Conservation (phyloP, 2,113 vertebrate species). For the Nicator chloris region DNA sequence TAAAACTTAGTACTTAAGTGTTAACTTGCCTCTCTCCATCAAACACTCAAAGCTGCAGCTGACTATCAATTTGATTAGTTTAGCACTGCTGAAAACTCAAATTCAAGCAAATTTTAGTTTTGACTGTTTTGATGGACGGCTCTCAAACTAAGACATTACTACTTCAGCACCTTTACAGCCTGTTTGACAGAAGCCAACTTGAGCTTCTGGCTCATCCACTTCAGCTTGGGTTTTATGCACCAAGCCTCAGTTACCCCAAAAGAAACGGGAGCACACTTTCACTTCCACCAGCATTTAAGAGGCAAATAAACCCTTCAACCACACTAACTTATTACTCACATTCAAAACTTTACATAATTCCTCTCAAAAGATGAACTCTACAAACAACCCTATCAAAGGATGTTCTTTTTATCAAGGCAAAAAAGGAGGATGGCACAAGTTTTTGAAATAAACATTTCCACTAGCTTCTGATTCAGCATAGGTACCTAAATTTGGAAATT, state of each 20-base stretch:
- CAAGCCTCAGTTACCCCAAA: neutral
- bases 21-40: neutral
- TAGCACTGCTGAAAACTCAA: neutral
- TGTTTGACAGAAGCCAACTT: neutral
- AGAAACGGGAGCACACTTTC: neutral
- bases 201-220: neutral
- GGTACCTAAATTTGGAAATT: neutral
- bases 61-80: neutral
- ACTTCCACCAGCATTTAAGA: neutral
- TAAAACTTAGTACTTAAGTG: neutral
- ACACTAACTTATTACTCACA: neutral
- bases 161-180: neutral
- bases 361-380: neutral
- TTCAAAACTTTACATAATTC: neutral
- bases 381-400: neutral
- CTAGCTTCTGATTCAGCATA: neutral
- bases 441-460: neutral
- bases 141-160: neutral
- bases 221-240: neutral
- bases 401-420: neutral
- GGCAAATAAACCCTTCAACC: neutral
- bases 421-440: neutral
- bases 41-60: neutral
- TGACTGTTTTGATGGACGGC: neutral
- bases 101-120: neutral